These are phyloP conservation scores for Phyllotis vaccarum DNA, from an alignment of 2,797 vertebrate species.

Conservation along the genomic window DNA sequence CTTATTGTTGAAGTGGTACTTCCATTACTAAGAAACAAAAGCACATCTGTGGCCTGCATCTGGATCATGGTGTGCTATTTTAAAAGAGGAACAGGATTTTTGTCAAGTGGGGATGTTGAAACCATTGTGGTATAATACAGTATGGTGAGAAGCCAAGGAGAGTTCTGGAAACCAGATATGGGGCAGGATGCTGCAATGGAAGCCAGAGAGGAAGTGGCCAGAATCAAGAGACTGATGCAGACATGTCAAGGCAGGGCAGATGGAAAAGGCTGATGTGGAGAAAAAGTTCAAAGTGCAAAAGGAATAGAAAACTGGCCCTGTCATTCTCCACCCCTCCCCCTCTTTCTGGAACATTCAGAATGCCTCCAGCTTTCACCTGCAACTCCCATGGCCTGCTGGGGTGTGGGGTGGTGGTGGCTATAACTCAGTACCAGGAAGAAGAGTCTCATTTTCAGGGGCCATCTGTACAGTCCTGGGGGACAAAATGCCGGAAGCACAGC, in stretches of 20 bases:
- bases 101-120: not conserved
- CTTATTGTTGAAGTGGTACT: not conserved
- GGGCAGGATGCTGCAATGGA: not conserved
- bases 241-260: not conserved
- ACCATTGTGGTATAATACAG: not conserved
- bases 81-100: conserved; percentile 8
- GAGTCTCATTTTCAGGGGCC: not conserved
- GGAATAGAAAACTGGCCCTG: not conserved
- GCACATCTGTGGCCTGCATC: not conserved
- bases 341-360: not conserved
- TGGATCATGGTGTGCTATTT: not conserved
- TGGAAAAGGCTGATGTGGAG: not conserved
- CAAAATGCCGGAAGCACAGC: not conserved
- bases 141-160: not conserved
- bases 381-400: not conserved
- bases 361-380: not conserved
- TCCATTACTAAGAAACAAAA: not conserved
- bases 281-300: not conserved
- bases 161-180: not conserved
- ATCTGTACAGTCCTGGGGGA: not conserved
- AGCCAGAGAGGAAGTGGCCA: not conserved
- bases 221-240: not conserved
- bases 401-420: too few species aligned
- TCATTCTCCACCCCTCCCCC: not conserved
- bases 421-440: not conserved